Conservation (phyloP, 2,888 invertebrate genomes). For the Tenodera sinensis region DNA sequence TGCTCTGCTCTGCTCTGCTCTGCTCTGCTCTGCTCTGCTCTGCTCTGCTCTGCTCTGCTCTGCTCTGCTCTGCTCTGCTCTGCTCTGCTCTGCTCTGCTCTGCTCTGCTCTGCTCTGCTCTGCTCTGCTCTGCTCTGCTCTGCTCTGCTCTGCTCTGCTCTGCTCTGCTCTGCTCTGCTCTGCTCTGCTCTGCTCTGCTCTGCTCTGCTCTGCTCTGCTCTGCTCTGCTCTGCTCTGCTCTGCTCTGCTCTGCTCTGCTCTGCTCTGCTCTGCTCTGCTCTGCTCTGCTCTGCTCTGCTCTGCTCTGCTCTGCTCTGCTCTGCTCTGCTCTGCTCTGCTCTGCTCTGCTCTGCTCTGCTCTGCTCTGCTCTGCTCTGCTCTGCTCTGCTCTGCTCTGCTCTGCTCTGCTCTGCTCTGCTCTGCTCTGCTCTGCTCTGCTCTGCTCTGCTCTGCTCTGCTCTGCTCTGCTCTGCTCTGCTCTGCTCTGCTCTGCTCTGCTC, state of each 20-base stretch:
- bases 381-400: conserved; percentile 10
- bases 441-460: conserved; percentile 22
- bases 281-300: conserved; percentile 14
- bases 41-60: conserved; percentile 21
- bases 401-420: conserved; percentile 12
- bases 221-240: conserved; percentile 20
- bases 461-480: conserved; percentile 20
- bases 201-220: conserved; percentile 21
- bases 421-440: conserved; percentile 23
- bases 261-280: conserved; percentile 20
- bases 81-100: conserved; percentile 19
- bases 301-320: conserved; percentile 18
- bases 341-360: conserved; percentile 18
- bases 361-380: conserved; percentile 2
- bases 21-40: conserved; percentile 23
- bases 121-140: background rate
- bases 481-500: conserved; percentile 21
- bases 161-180: conserved; percentile 22
- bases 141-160: conserved; percentile 8
- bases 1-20: conserved; percentile 21
- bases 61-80: conserved; percentile 6
- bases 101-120: conserved; percentile 9
- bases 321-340: conserved; percentile 10
- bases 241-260: conserved; percentile 24
- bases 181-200: conserved; percentile 23